These are phyloP conservation scores for Chouioia cunea DNA, from an alignment of 2,888 invertebrate genomes.

Conservation along the genomic window DNA sequence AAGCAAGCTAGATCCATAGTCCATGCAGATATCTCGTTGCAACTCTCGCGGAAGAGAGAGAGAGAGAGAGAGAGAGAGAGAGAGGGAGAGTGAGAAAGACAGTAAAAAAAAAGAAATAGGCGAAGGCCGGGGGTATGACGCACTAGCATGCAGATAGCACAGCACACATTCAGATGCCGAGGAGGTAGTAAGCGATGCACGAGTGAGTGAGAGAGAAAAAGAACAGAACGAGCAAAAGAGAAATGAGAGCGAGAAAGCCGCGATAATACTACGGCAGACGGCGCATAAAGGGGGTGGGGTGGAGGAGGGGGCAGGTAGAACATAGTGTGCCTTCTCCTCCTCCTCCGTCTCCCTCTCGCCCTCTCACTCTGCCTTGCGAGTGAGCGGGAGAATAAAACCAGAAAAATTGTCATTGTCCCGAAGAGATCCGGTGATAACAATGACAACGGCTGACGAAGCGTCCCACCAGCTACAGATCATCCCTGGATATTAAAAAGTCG, in stretches of 20 bases:
- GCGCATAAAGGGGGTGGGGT: background rate
- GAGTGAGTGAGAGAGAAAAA: constrained; percentile 37
- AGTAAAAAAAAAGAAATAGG: constrained; percentile 8
- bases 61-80: constrained; percentile 42
- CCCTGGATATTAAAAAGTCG: constrained; percentile 69
- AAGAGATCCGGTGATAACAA: constrained; percentile 68
- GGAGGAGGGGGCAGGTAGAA: constrained; percentile 23
- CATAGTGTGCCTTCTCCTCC: constrained; percentile 23
- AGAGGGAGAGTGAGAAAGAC: constrained; percentile 17
- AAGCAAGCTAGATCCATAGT: constrained; percentile 28
- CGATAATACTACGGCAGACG: constrained; percentile 4
- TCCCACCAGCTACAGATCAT: constrained; percentile 66
- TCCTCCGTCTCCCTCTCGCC: constrained; percentile 15
- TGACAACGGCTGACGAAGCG: constrained; percentile 68
- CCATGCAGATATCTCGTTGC: too few relatives aligned
- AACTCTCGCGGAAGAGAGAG: constrained; percentile 35
- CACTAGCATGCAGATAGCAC: background rate
- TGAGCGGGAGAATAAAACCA: constrained; percentile 61
- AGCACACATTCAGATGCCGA: constrained; percentile 14
- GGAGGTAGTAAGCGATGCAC: constrained; percentile 23
- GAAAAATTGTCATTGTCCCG: constrained; percentile 69
- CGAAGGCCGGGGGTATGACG: background rate
- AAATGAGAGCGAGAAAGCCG: constrained; percentile 32
- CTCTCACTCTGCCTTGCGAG: constrained; percentile 35
- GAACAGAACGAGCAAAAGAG: constrained; percentile 28